A percentile compares a stretch with the other conserved stretches of the same genome.
Evolutionary conservation across 1,140 invertebrate genomes (phyloP).

Genomic region (Brachionus sp.): DNA sequence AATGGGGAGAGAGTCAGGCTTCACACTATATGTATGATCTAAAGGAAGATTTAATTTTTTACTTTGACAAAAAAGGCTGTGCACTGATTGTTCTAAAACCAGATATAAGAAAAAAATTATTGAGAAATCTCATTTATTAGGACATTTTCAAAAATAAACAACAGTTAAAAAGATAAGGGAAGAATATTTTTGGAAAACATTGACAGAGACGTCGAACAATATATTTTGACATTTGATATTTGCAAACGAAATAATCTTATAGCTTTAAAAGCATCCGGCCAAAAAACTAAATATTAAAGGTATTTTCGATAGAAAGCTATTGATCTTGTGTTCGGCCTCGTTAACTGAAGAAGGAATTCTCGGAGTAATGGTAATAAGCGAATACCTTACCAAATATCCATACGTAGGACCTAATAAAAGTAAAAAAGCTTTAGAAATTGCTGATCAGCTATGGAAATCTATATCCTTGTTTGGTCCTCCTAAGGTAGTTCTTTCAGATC

Average conservation of each 20-base stretch:
- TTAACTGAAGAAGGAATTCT: too few relatives aligned
- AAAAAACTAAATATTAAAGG: not conserved
- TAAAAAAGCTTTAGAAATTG: too few relatives aligned
- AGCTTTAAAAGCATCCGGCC: not conserved
- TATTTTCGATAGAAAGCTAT: too few relatives aligned
- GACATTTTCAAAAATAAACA: constrained; percentile 17
- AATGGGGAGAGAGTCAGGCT: not conserved
- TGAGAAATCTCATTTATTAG: not conserved
- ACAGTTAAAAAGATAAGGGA: not conserved
- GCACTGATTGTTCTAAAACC: not conserved
- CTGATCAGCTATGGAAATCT: too few relatives aligned
- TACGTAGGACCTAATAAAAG: too few relatives aligned
- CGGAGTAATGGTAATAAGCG: too few relatives aligned
- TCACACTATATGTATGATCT: not conserved
- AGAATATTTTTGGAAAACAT: constrained; percentile 3
- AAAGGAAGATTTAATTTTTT: not conserved
- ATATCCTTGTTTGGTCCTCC: too few relatives aligned
- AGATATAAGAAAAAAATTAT: not conserved
- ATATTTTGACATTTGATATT: not conserved
- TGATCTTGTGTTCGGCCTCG: too few relatives aligned
- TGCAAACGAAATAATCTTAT: not conserved
- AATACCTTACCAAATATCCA: too few relatives aligned
- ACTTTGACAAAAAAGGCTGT: not conserved
- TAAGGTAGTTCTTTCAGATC: too few relatives aligned
- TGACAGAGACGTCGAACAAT: not conserved